These are phyloP conservation scores for Melanostoma scalare DNA, from an alignment of 2,888 invertebrate genomes.

Conservation along the genomic window DNA sequence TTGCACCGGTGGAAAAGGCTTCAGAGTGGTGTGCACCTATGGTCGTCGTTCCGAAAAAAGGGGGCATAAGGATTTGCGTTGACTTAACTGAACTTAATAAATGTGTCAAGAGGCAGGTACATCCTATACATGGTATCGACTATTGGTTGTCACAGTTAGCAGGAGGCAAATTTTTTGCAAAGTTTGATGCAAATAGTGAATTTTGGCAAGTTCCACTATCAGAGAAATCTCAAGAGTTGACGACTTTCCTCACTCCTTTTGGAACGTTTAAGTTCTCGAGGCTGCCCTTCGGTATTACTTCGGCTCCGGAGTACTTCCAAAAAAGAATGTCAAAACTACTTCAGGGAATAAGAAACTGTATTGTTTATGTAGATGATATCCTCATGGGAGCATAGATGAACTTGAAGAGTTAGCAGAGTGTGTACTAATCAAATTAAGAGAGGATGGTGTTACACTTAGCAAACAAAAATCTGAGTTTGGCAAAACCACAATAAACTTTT, in stretches of 20 bases:
- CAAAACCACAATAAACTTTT: not conserved
- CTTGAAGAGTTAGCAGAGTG: conserved; percentile 11
- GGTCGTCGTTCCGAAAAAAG: conserved; percentile 31
- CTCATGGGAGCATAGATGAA: conserved; percentile 4
- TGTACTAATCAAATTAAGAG: not conserved
- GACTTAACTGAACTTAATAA: conserved; percentile 14
- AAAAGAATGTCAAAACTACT: conserved; percentile 16
- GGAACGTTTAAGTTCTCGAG: conserved; percentile 15
- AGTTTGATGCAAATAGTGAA: conserved; percentile 33
- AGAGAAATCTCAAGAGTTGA: conserved; percentile 4
- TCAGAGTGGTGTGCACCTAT: conserved; percentile 36
- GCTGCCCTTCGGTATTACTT: conserved; percentile 26
- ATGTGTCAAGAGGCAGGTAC: conserved; percentile 2
- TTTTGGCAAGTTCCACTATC: conserved; percentile 18
- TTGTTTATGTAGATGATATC: not conserved
- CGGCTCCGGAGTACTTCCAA: conserved; percentile 15
- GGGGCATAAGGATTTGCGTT: conserved; percentile 17
- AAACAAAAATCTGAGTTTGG: not conserved
- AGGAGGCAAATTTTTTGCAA: conserved; percentile 29
- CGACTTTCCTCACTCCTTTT: conserved; percentile 22
- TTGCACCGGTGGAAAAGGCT: conserved; percentile 9
- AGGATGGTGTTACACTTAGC: not conserved
- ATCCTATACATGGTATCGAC: conserved; percentile 23
- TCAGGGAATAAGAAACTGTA: not conserved
- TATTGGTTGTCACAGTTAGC: conserved; percentile 41